Base-by-base conservation (phyloP, 2,797 vertebrate species). In the Hapalemur alaotrensis region DNA sequence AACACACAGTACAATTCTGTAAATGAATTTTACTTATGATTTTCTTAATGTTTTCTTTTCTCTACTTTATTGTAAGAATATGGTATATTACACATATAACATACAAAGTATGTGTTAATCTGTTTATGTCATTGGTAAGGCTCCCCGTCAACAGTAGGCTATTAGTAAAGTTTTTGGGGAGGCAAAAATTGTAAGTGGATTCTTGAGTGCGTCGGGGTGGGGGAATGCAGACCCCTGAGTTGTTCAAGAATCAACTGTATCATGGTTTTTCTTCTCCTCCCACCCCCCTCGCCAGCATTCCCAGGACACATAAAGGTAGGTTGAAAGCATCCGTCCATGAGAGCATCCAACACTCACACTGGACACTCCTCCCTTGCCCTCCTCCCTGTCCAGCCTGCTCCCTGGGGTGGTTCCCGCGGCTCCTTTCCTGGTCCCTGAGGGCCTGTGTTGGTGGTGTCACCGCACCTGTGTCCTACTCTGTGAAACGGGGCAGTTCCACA, bases 361-460 rank as follows among this genome's bases (percentile, higher is more conserved):
- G 43, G 13, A 18, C n/a, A 22, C 54, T 46, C 10, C 41, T 63
- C 28, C 11, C 80, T 43, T 48, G 12, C 25, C 43, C 3, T 12
- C 17, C 0, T 38, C 3, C 18, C 5, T 18, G 9, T 14, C 48
- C 5, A 7, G 70, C 73, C 30, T n/a, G 7, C 69, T 1, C 23
- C 50, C 35, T 0, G 1, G 0, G 1, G 48, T 1, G 22, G 3
- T 23, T 22, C 48, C 38, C 0, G 59, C 1, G 13, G 4, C 35
- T 3, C 48, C 43, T n/a, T 10, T 50, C 28, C 82, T 12, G 10
- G 32, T 41, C 23, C 17, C 0, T 0, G 41, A 46, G 50, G 14
- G 4, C 67, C 28, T 9, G 2, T 41, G 48, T 35, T 0, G 0
- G 7, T n/a, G 17, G 20, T 43, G 84, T 46, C 38, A 22, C 5